Base-by-base conservation (phyloP, 2,888 invertebrate genomes). In the Lochmaea capreae region DNA sequence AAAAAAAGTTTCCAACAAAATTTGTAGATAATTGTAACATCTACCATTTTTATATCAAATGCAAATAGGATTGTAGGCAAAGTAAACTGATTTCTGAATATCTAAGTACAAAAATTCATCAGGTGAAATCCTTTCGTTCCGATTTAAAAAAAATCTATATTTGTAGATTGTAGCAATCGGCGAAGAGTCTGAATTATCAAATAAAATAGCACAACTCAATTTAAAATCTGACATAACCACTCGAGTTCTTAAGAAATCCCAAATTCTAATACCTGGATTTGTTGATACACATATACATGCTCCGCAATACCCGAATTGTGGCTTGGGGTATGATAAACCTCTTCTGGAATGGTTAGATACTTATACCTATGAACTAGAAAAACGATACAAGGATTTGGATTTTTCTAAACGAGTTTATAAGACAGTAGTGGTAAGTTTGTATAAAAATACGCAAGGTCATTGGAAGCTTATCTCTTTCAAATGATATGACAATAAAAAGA, bases 211-310 rank as follows among this genome's bases (percentile, higher is more conserved):
- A 73, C 77, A 81, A 81, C 76, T 83, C 33, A 73, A 80, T 22
- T 77, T 85, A 22, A 69, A 67, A 26, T 65, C 72, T 49, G 70
- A 75, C 2, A 78, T 77, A 10, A 57, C 72, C 8, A 70, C 79
- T 68, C 72, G 62, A 59, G 75, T 79, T 5, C 69, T 90, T 9
- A 83, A 81, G 10, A 80, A 85, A 5, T 86, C 87, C 65, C 93
- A 95, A 86, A 93, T 97, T 83, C 85, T 97, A 14, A 92, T 96
- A 85, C 97, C 97, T 0, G 97, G 97, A 0, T 91, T 97, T 74
- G 89, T 97, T 3, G 97, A 97, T 86, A 93, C 95, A 26, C 97
- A 97, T 84, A 94, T 95, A 11, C 97, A 97, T 88, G 96, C 96
- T 0, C 93, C 95, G 0, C 97, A 97, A 87, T 94, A 94, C 81